Evolutionary conservation across 2,888 invertebrate genomes (phyloP), one percentile per base, ranked within the genome.

Genomic region (Lasioglossum oenotherae): DNA sequence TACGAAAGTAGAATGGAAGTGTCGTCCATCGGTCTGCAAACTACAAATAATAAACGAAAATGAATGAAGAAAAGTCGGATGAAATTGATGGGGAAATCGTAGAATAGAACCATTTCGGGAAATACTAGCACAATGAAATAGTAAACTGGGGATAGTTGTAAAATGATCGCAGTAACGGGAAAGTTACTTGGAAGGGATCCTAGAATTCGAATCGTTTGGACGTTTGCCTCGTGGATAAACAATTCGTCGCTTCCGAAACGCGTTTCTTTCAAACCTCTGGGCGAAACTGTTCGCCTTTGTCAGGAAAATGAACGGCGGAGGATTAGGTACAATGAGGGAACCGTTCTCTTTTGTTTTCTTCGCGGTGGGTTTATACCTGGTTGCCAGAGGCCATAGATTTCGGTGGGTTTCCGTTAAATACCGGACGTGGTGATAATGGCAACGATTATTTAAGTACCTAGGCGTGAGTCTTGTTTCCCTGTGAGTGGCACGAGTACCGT

Each of bases 401-500:
- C 69, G 69, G 16, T 3, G 72, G 64, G 19, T 81, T 75, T 75
- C n/a, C 69, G 46, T 35, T 46, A 72, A 82, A 80, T 60, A 71
- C 75, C 31, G 49, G 67, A 71, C 72, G 23, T 8, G 31, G 16
- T 64, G 44, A 64, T 64, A 71, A 67, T 27, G 41, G 74, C 35
- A 57, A 74, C 82, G 64, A 64, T 76, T n/a, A 81, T 81, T 86
- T 69, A 79, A 82, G 74, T 60, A 78, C 19, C 27, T 3, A n/a
- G 73, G n/a, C 53, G 27, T 76, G 82, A 82, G 76, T 75, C 67
- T 16, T 64, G 31, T 27, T 16, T 73, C 79, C 72, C 27, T 23
- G 12, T 23, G n/a, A 67, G n/a, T 64, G 71, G 72, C 53, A 44
- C 81, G 80, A 86, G 82, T 87, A 82, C 82, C 86, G 82, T 80